phyloP scores from a whole-genome alignment of 1,140 invertebrate species.

The Pollicipes pollicipes region DNA sequence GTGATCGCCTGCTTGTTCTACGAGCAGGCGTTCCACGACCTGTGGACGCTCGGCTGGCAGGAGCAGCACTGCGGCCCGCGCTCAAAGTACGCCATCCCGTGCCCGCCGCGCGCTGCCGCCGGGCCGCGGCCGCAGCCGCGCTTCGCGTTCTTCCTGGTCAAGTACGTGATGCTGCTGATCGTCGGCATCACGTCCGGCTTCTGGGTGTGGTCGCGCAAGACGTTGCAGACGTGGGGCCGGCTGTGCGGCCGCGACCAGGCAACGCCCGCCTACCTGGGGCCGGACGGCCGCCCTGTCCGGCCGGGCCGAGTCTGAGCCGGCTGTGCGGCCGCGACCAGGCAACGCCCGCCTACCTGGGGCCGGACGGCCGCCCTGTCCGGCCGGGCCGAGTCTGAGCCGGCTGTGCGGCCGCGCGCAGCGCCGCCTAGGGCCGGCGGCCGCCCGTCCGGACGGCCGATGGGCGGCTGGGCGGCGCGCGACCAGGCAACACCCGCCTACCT shows the following conservation, averaged over 20 bases:
- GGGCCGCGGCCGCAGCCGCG: constrained; percentile 23
- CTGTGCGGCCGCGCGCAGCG: too few species aligned
- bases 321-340: too few species aligned
- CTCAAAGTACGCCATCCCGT: constrained; percentile 25
- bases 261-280: not conserved
- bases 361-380: not conserved
- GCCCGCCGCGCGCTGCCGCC: constrained; percentile 19
- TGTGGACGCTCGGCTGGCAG: constrained; percentile 57
- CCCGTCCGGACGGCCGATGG: too few species aligned
- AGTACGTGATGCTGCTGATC: constrained; percentile 36
- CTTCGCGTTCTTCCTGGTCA: constrained; percentile 35
- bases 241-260: constrained; percentile 12
- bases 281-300: not conserved
- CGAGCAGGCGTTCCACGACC: constrained; percentile 44
- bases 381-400: not conserved
- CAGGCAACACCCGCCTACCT: not conserved
- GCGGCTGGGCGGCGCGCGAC: too few species aligned
- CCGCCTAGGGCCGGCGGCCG: too few species aligned
- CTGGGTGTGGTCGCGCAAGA: constrained; percentile 44
- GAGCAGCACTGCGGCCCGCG: constrained; percentile 39
- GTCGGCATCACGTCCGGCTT: constrained; percentile 42
- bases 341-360: not conserved
- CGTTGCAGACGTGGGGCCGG: constrained; percentile 43
- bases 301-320: not conserved
- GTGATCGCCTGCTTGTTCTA: constrained; percentile 93